Base-by-base conservation (phyloP, 2,888 invertebrate species). In the Drepanosiphum platanoidis region DNA sequence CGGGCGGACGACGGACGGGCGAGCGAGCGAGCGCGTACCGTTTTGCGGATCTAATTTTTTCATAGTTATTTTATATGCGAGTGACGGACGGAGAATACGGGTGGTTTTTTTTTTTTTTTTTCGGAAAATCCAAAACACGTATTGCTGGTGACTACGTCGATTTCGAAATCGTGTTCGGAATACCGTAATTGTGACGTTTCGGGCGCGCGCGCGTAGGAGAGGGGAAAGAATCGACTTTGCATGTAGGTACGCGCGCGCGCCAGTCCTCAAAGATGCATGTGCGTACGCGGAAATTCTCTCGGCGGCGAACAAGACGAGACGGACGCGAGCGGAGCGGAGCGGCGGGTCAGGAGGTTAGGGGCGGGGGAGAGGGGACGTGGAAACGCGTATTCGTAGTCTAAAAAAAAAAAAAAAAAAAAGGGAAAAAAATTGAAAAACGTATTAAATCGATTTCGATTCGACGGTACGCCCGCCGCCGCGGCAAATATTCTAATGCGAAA, bases 381-480 rank as follows among this genome's bases (percentile, higher is more conserved):
- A 27, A 15, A 8, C 36, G 39, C 36, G 39, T 27, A 30, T 39
- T 64, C 34, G 46, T n/a, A n/a, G n/a, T 80, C 46, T 46, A 52
- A 68, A 68, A n/a, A n/a, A n/a, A n/a, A n/a, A n/a, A n/a, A n/a
- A n/a, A n/a, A n/a, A n/a, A n/a, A n/a, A n/a, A n/a, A n/a, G n/a
- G n/a, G n/a, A n/a, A n/a, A n/a, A n/a, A n/a, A 68, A 68, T 80
- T 46, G 79, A 80, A 80, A 80, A 80, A 68, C 42, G 52, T 80
- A 68, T 68, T 80, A 68, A 80, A 80, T 80, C 79, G 68, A 70
- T 80, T 80, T 68, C 34, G 52, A 70, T 68, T 80, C 68, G 70
- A 80, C 36, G 46, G 42, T 66, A 18, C 46, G 11, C 52, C 18
- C 46, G 34, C 15, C 46, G n/a, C 32, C 32, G 34, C 27, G 52